Evolutionary conservation across 2,888 invertebrate genomes (phyloP).

Genomic region (Polyommatus iphigenia): DNA sequence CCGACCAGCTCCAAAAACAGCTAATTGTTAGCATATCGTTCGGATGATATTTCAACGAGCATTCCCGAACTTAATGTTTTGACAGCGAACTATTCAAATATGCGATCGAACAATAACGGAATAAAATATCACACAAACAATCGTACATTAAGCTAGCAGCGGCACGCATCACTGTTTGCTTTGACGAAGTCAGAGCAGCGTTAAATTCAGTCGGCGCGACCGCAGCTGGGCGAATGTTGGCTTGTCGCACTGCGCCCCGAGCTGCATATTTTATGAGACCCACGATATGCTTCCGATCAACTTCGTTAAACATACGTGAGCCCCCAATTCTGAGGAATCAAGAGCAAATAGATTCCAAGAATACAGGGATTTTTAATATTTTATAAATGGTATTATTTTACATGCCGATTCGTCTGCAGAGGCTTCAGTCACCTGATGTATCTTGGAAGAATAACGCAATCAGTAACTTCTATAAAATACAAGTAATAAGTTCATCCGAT

Average conservation of each 20-base stretch:
- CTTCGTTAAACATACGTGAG: conserved; percentile 26
- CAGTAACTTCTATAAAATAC: no score
- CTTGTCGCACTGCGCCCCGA: conserved; percentile 69
- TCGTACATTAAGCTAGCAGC: conserved; percentile 48
- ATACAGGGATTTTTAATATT: neutral
- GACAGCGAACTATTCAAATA: conserved; percentile 27
- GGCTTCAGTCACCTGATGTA: no score
- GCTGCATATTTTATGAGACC: conserved; percentile 74
- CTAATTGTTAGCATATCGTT: conserved; percentile 1
- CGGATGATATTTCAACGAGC: neutral
- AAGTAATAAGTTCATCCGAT: no score
- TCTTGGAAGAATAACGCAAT: no score
- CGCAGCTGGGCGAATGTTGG: conserved; percentile 49
- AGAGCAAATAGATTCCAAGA: neutral
- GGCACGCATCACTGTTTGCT: conserved; percentile 63
- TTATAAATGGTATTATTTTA: neutral
- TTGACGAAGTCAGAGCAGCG: conserved; percentile 59
- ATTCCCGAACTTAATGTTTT: conserved; percentile 30
- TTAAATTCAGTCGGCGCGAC: conserved; percentile 53
- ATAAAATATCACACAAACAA: conserved; percentile 49
- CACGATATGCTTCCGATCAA: conserved; percentile 36
- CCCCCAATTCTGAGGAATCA: neutral
- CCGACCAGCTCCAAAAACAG: neutral
- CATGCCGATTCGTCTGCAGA: no score
- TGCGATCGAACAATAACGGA: conserved; percentile 43